Percentiles rank a stretch among this genome's conserved stretches.
phyloP scores from a whole-genome alignment of 2,113 vertebrate species.

The Percina caprodes region DNA sequence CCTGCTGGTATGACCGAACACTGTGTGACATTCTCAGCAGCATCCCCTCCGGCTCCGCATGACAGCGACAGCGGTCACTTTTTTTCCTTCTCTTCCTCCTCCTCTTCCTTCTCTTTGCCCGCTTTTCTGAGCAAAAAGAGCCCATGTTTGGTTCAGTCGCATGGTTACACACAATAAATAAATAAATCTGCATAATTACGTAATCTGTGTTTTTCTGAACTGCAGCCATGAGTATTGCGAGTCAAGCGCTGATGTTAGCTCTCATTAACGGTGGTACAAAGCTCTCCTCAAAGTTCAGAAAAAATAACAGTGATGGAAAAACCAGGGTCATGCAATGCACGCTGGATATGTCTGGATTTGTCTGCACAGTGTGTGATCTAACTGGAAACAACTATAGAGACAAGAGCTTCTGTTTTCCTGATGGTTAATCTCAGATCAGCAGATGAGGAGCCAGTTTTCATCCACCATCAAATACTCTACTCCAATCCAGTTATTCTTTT shows the following conservation, averaged over 20 bases:
- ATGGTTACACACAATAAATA: constrained; percentile 77
- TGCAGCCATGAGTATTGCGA: constrained; percentile 31
- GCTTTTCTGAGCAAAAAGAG: constrained; percentile 40
- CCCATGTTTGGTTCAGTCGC: constrained; percentile 65
- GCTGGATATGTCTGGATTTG: constrained; percentile 19
- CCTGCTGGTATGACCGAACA: constrained; percentile 60
- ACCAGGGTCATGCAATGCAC: constrained; percentile 11
- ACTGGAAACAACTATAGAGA: constrained; percentile 52
- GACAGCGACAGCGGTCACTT: constrained; percentile 47
- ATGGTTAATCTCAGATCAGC: constrained; percentile 58
- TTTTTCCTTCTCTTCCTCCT: constrained; percentile 19
- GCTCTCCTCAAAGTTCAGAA: constrained; percentile 24
- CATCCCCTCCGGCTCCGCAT: constrained; percentile 61
- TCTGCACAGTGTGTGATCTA: constrained; percentile 25
- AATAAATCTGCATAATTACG: constrained; percentile 76
- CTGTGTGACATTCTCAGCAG: constrained; percentile 68
- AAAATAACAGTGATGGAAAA: constrained; percentile 31
- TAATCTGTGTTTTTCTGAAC: constrained; percentile 61
- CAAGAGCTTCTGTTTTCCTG: constrained; percentile 41
- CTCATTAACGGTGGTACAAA: constrained; percentile 41
- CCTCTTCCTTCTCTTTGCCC: constrained; percentile 27
- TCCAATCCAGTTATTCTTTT: constrained; percentile 37
- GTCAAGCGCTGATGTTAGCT: constrained; percentile 47
- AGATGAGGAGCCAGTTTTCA: constrained; percentile 31
- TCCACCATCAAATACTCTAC: constrained; percentile 36